Conservation (phyloP, 2,113 vertebrate genomes). For the Xenopus borealis region DNA sequence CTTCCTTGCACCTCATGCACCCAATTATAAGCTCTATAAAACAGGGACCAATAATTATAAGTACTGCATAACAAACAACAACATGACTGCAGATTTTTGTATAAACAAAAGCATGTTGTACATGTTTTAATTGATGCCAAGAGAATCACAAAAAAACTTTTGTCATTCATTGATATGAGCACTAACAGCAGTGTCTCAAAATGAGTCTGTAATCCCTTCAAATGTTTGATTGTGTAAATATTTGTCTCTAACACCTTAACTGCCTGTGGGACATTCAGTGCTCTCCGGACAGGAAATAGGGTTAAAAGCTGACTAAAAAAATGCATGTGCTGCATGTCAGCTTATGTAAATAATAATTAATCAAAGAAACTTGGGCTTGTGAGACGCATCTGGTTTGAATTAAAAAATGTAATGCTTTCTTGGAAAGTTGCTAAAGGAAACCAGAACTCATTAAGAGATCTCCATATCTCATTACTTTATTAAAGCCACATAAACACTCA, state of each 20-base stretch:
- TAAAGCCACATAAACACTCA: conserved; percentile 48
- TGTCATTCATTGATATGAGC: no score
- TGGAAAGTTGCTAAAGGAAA: conserved; percentile 55
- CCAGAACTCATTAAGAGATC: conserved; percentile 51
- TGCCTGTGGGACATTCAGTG: background rate
- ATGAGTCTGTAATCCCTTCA: conserved; percentile 1
- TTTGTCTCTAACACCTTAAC: conserved; percentile 17
- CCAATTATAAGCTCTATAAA: no score
- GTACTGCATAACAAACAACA: no score
- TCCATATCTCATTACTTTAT: conserved; percentile 49
- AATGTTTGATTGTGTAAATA: conserved; percentile 18
- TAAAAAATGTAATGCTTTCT: conserved; percentile 54
- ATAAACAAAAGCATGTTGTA: no score
- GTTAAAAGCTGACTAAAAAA: conserved; percentile 47
- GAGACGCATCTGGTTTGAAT: conserved; percentile 55
- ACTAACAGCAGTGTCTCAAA: background rate
- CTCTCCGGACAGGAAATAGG: conserved; percentile 25
- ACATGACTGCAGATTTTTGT: no score
- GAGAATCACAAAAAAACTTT: no score
- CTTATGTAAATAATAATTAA: conserved; percentile 60
- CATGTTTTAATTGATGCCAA: no score
- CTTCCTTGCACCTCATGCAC: no score
- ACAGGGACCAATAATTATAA: no score
- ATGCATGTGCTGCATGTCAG: conserved; percentile 50
- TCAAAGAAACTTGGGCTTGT: conserved; percentile 55